These are phyloP conservation scores for Tapirus indicus DNA, from an alignment of 2,797 vertebrate genomes.

Conservation along the genomic window DNA sequence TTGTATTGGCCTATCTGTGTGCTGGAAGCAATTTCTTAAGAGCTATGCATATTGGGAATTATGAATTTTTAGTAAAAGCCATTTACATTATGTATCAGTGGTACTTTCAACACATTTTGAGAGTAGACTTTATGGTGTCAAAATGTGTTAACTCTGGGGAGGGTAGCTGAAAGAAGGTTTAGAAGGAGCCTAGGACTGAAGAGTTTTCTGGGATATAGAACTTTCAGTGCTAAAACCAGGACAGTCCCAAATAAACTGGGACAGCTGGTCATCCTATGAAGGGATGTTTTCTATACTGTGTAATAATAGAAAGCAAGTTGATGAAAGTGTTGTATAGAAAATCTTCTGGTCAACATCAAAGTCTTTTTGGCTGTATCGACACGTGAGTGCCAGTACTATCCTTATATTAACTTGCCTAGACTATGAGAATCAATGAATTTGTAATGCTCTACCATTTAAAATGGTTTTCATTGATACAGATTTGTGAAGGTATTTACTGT, in stretches of 20 bases:
- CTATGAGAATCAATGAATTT: not conserved
- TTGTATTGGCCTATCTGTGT: not conserved
- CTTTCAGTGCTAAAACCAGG: not conserved
- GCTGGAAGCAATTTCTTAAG: conserved; percentile 40
- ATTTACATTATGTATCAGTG: not conserved
- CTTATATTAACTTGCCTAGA: conserved; percentile 21
- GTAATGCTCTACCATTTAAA: not conserved
- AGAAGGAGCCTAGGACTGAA: not conserved
- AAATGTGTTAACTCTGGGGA: conserved; percentile 1
- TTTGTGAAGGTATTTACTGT: conserved; percentile 53
- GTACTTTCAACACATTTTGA: conserved; percentile 51
- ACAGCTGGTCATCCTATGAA: not conserved
- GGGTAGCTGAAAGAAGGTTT: not conserved
- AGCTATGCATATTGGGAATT: not conserved
- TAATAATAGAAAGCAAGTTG: not conserved
- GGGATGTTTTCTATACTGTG: not conserved
- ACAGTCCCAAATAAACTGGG: not conserved
- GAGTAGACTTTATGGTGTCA: conserved; percentile 3
- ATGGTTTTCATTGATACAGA: not conserved
- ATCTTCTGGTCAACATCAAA: not conserved
- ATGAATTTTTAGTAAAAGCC: conserved; percentile 29
- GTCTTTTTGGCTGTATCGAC: not conserved
- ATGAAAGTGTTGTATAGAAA: conserved; percentile 35
- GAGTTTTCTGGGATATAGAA: not conserved
- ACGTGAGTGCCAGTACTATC: not conserved